phyloP scores from a whole-genome alignment of 2,797 vertebrate genomes.

The Buphagus erythrorhynchus region DNA sequence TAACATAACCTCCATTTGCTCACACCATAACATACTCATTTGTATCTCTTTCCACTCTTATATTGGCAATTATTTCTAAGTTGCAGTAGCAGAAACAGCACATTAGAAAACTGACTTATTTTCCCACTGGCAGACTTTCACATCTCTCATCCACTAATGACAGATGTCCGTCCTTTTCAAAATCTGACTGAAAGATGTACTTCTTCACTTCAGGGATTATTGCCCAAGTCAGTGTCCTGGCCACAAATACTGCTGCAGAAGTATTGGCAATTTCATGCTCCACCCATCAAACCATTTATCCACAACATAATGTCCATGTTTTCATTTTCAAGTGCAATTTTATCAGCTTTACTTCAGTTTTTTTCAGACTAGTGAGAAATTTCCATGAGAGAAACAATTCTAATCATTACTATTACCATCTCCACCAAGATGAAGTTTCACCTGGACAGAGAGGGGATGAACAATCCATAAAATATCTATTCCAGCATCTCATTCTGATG shows the following conservation, averaged over 20 bases:
- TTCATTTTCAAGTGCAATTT: background rate
- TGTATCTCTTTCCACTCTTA: background rate
- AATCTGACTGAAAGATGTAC: background rate
- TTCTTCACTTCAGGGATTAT: background rate
- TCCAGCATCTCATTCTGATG: background rate
- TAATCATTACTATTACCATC: background rate
- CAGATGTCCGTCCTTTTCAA: background rate
- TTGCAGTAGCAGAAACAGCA: background rate
- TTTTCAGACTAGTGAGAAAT: background rate
- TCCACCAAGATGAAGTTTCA: background rate
- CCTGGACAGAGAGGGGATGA: background rate
- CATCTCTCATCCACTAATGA: background rate
- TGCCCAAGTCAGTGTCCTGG: background rate
- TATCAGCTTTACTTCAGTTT: background rate
- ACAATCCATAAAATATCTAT: background rate
- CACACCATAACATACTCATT: background rate
- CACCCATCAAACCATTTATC: background rate
- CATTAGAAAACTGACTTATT: background rate
- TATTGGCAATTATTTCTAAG: background rate
- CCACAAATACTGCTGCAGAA: background rate
- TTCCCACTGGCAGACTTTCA: background rate
- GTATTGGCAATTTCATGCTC: background rate
- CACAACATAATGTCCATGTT: background rate
- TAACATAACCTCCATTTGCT: background rate
- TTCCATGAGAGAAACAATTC: background rate